A percentile compares a stretch with the other conserved stretches of the same genome.
These are phyloP conservation scores for Momotus momota DNA, from an alignment of 2,797 vertebrate species.

Conservation along the genomic window DNA sequence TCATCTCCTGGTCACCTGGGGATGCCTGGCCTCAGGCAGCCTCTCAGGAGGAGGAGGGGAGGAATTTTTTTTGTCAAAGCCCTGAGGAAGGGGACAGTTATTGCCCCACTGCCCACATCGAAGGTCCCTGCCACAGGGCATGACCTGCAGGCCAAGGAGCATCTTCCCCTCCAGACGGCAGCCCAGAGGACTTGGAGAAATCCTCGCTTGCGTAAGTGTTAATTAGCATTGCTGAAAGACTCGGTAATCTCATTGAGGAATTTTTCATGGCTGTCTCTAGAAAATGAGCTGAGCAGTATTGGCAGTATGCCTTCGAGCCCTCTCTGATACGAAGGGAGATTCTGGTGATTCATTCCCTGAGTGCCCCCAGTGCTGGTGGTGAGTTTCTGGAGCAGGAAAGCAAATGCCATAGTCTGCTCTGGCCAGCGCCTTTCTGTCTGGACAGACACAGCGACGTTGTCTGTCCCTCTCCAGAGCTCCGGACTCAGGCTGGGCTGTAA, in stretches of 20 bases:
- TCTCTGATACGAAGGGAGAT: accelerated
- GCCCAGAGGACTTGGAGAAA: background rate
- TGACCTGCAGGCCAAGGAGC: background rate
- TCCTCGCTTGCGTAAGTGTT: background rate
- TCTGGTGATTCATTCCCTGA: accelerated
- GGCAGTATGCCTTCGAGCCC: background rate
- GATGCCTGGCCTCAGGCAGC: background rate
- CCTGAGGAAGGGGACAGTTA: background rate
- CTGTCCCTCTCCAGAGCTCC: background rate
- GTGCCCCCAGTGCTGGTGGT: accelerated
- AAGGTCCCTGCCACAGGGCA: accelerated
- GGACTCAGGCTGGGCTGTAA: background rate
- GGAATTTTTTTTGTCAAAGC: background rate
- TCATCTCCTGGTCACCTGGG: background rate
- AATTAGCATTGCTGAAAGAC: background rate
- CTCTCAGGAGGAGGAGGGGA: background rate
- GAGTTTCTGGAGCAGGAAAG: background rate
- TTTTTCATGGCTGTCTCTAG: background rate
- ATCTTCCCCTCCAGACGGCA: background rate
- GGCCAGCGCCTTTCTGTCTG: background rate
- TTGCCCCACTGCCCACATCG: accelerated
- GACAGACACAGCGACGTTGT: background rate
- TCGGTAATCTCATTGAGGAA: background rate
- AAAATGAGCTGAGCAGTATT: background rate
- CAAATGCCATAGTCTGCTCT: accelerated